Conservation (phyloP, 1,140 invertebrate genomes). For the Cherax destructor region DNA sequence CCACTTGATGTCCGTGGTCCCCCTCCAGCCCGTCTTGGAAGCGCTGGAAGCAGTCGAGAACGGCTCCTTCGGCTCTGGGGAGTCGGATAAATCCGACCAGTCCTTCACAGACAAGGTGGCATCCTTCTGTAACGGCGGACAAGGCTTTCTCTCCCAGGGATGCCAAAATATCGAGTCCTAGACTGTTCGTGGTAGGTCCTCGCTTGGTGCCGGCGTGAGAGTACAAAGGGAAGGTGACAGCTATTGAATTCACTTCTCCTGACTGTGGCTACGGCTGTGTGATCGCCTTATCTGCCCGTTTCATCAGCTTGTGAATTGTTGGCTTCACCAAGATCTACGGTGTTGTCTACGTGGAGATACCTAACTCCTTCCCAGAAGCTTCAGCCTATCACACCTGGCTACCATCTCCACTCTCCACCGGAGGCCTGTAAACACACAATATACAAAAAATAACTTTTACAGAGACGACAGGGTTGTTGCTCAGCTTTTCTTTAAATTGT, state of each 20-base stretch:
- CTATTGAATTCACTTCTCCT: slow-evolving; percentile 78
- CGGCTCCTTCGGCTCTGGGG: neutral
- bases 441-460: too few species aligned
- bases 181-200: neutral
- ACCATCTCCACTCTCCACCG: slow-evolving; percentile 83
- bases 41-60: neutral
- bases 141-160: neutral
- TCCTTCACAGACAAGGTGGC: slow-evolving; percentile 19
- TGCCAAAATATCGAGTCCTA: neutral
- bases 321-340: slow-evolving; percentile 76
- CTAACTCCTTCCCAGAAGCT: slow-evolving; percentile 75
- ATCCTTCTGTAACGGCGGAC: slow-evolving; percentile 59
- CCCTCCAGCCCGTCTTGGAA: slow-evolving; percentile 37
- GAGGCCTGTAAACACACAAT: slow-evolving; percentile 75
- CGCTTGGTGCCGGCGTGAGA: neutral
- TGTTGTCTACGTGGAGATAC: slow-evolving; percentile 74
- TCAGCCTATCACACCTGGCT: slow-evolving; percentile 85
- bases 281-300: slow-evolving; percentile 85
- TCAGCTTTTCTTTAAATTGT: too few species aligned
- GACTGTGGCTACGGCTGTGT: slow-evolving; percentile 90
- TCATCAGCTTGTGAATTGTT: slow-evolving; percentile 80
- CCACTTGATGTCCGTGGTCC: neutral
- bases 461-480: too few species aligned
- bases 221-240: neutral
- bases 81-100: slow-evolving; percentile 3